phyloP scores from a whole-genome alignment of 2,113 vertebrate genomes.

The Indri indri region DNA sequence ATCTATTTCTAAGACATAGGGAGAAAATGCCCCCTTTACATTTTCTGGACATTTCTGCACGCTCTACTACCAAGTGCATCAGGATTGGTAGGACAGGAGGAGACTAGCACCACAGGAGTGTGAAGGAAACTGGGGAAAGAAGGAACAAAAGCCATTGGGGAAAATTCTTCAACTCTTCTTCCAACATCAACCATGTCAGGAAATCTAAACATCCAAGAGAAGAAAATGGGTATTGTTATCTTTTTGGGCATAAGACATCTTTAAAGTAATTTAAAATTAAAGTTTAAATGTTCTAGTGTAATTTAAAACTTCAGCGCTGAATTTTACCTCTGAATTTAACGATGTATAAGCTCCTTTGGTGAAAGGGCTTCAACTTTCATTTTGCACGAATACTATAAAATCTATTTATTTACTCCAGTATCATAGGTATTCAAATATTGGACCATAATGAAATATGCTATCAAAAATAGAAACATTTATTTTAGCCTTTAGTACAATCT shows the following conservation, averaged over 20 bases:
- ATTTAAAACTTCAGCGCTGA: conserved; percentile 53
- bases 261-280: conserved; percentile 73
- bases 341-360: not conserved
- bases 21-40: not conserved
- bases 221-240: conserved; percentile 66
- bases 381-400: not conserved
- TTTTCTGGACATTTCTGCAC: not conserved
- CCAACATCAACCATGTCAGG: conserved; percentile 34
- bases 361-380: not conserved
- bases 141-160: conserved; percentile 7
- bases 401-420: not conserved
- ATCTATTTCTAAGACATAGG: not conserved
- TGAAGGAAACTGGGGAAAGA: not conserved
- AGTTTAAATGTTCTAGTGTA: conserved; percentile 51
- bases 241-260: conserved; percentile 60
- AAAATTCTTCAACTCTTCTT: conserved; percentile 33
- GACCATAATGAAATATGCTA: not conserved
- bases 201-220: conserved; percentile 51
- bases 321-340: conserved; percentile 26
- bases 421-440: not conserved
- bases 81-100: not conserved
- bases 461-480: conserved; percentile 29
- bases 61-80: not conserved
- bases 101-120: not conserved
- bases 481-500: not conserved